Evolutionary conservation across 2,888 invertebrate species (phyloP).

Genomic region (Meiosimyza decipiens): DNA sequence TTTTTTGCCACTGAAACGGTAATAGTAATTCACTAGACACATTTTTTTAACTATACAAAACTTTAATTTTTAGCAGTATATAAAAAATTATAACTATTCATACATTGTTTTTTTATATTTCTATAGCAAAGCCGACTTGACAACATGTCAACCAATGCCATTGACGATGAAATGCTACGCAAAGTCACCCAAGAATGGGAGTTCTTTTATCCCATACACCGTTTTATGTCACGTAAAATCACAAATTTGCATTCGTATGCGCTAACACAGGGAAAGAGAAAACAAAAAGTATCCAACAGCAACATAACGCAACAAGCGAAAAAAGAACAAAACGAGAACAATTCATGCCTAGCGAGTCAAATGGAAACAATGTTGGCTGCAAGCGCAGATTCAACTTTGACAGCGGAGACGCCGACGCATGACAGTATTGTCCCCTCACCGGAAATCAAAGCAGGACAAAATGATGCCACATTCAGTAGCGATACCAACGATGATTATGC

Average conservation of each 20-base stretch:
- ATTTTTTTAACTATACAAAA: too few relatives aligned
- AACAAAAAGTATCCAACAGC: conserved; percentile 28
- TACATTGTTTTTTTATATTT: conserved; percentile 2
- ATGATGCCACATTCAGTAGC: conserved; percentile 43
- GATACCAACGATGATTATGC: conserved; percentile 49
- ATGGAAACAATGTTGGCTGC: conserved; percentile 20
- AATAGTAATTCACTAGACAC: too few relatives aligned
- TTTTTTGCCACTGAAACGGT: too few relatives aligned
- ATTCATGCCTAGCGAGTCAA: conserved; percentile 32
- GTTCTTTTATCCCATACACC: conserved; percentile 60
- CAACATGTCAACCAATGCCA: conserved; percentile 41
- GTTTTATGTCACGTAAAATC: conserved; percentile 61
- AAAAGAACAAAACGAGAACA: conserved; percentile 33
- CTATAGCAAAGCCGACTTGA: conserved; percentile 48
- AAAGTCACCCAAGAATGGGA: conserved; percentile 61
- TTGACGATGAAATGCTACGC: conserved; percentile 47
- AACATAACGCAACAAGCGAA: conserved; percentile 33
- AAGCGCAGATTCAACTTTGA: background rate
- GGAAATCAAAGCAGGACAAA: conserved; percentile 19
- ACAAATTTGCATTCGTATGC: conserved; percentile 63
- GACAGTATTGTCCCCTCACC: conserved; percentile 17
- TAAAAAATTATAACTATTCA: background rate
- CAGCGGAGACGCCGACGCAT: background rate
- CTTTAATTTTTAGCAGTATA: too few relatives aligned
- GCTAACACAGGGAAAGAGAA: conserved; percentile 44